Evolutionary conservation across 2,888 invertebrate genomes (phyloP).

Genomic region (Leptopilina drosophilae): DNA sequence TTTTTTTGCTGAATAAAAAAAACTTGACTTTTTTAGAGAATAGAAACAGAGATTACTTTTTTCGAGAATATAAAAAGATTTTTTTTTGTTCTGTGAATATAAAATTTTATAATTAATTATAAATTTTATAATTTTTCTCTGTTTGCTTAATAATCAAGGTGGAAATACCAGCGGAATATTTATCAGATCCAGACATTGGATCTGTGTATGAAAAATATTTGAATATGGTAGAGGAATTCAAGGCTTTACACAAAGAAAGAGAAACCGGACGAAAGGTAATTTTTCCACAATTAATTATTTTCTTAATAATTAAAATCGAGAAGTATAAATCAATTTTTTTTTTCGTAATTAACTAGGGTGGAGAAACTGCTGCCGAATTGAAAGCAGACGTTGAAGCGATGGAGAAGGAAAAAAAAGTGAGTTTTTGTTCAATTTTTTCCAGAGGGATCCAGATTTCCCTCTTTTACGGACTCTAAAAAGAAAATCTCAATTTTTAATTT

Average conservation of each 20-base stretch:
- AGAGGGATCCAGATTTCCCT: too few relatives aligned
- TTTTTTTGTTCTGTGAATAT: too few relatives aligned
- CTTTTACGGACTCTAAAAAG: too few relatives aligned
- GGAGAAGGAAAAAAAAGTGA: conserved; percentile 84
- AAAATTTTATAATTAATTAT: too few relatives aligned
- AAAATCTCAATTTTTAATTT: too few relatives aligned
- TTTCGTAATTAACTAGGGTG: conserved; percentile 73
- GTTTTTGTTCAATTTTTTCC: neutral
- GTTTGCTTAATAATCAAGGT: conserved; percentile 77
- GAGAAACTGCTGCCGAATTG: conserved; percentile 87
- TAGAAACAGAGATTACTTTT: neutral
- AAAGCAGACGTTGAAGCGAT: conserved; percentile 90
- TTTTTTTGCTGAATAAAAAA: neutral
- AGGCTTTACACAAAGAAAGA: conserved; percentile 85
- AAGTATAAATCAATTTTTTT: neutral
- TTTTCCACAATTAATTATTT: neutral
- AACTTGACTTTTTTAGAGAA: neutral
- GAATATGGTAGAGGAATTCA: conserved; percentile 88
- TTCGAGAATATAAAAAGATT: too few relatives aligned
- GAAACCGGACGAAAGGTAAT: conserved; percentile 77
- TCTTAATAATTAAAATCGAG: neutral
- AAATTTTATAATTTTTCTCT: neutral
- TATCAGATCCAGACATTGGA: conserved; percentile 85
- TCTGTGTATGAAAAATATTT: conserved; percentile 86
- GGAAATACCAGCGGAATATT: conserved; percentile 86